A percentile compares a stretch with the other conserved stretches of the same genome.
Conservation (phyloP, 2,797 vertebrate genomes). For the Catamblyrhynchus diadema region DNA sequence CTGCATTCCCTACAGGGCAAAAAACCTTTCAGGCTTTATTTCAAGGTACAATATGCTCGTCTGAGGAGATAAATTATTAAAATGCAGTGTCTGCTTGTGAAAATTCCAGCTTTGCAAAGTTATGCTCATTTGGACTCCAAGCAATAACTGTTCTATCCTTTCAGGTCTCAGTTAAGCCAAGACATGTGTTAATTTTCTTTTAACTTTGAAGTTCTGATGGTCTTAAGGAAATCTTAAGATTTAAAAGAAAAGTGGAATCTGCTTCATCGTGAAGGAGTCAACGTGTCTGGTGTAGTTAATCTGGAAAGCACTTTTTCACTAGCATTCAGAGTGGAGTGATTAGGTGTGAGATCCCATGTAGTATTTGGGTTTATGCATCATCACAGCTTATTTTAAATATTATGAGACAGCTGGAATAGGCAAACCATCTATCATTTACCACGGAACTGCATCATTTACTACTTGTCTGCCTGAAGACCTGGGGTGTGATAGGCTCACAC, state of each 20-base stretch:
- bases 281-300: slow-evolving; percentile 21
- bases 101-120: slow-evolving; percentile 42
- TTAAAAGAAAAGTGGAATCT: slow-evolving; percentile 19
- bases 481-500: background rate
- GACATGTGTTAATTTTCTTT: slow-evolving; percentile 37
- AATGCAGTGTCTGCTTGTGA: slow-evolving; percentile 42
- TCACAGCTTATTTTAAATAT: background rate
- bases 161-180: slow-evolving; percentile 47
- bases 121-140: background rate
- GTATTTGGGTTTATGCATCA: background rate
- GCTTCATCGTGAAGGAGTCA: background rate
- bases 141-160: slow-evolving; percentile 38
- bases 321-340: background rate
- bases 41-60: slow-evolving; percentile 52
- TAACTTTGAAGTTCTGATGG: background rate
- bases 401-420: background rate
- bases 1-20: slow-evolving; percentile 57
- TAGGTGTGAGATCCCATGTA: background rate
- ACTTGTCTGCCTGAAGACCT: background rate
- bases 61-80: slow-evolving; percentile 68
- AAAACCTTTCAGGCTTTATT: slow-evolving; percentile 64
- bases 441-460: background rate
- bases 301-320: background rate
- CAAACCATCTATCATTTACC: background rate
- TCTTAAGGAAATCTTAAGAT: slow-evolving; percentile 31